Conservation (phyloP, 2,797 vertebrate genomes). For the Sarcophilus harrisii region DNA sequence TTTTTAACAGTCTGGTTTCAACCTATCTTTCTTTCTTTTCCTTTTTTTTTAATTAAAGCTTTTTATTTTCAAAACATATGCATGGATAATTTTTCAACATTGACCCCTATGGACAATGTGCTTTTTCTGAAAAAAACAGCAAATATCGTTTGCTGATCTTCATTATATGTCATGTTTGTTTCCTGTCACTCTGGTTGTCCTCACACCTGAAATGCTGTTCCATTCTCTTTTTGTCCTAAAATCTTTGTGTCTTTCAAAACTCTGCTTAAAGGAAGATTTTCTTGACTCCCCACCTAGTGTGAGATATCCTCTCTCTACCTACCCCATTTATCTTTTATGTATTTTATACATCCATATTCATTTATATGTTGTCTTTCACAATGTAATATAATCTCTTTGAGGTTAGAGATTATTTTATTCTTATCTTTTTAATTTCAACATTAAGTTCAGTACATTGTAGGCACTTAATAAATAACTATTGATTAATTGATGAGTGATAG, state of each 20-base stretch:
- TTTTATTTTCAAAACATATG: too few relatives aligned
- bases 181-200: background rate
- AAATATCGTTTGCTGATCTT: background rate
- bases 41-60: too few relatives aligned
- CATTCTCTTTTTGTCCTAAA: background rate
- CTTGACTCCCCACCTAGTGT: background rate
- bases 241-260: background rate
- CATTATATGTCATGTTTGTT: background rate
- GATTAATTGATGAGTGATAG: background rate
- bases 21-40: too few relatives aligned
- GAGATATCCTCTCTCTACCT: background rate
- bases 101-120: too few relatives aligned
- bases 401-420: background rate
- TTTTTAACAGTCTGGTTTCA: background rate
- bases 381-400: background rate
- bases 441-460: background rate
- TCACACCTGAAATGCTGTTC: background rate
- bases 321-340: background rate
- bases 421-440: background rate
- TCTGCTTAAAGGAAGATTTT: background rate
- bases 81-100: too few relatives aligned
- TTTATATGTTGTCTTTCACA: background rate
- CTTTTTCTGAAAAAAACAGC: too few relatives aligned
- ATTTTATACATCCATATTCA: background rate
- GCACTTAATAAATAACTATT: background rate